phyloP scores from a whole-genome alignment of 1,140 invertebrate species.

The Zaprionus vittiger region DNA sequence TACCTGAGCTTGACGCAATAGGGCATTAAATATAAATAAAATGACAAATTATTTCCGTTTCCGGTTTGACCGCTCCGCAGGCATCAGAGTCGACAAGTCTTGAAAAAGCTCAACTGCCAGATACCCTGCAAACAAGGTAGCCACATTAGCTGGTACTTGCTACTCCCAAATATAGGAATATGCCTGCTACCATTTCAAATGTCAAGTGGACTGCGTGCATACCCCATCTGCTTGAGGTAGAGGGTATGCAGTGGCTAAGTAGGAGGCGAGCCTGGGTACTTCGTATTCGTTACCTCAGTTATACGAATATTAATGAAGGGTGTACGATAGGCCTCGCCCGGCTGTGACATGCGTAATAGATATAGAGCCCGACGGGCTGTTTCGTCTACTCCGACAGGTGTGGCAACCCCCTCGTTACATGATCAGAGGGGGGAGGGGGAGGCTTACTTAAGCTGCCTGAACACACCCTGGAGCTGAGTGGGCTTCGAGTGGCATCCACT shows the following conservation, averaged over 20 bases:
- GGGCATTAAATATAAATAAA: conserved; percentile 65
- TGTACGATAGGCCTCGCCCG: neutral
- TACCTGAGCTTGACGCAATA: conserved; percentile 3
- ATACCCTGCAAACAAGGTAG: neutral
- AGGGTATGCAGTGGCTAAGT: neutral
- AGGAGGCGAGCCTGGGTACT: neutral
- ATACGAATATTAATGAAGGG: conserved; percentile 6
- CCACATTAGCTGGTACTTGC: no score
- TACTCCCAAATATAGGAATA: no score
- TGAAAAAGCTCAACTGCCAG: neutral
- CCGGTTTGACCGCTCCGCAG: conserved; percentile 30
- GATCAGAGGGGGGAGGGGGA: no score
- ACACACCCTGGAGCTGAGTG: no score
- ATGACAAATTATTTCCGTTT: conserved; percentile 74
- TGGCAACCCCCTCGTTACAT: neutral
- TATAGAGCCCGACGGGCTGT: neutral
- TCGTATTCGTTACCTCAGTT: neutral
- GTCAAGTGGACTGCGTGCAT: no score
- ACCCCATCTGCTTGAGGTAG: no score
- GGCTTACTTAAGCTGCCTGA: no score
- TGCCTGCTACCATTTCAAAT: no score
- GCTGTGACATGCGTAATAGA: neutral
- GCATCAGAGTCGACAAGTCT: neutral
- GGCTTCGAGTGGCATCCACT: no score
- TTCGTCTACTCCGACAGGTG: neutral